These are phyloP conservation scores for Gryllus longicercus DNA, from an alignment of 2,888 invertebrate species.

Conservation along the genomic window DNA sequence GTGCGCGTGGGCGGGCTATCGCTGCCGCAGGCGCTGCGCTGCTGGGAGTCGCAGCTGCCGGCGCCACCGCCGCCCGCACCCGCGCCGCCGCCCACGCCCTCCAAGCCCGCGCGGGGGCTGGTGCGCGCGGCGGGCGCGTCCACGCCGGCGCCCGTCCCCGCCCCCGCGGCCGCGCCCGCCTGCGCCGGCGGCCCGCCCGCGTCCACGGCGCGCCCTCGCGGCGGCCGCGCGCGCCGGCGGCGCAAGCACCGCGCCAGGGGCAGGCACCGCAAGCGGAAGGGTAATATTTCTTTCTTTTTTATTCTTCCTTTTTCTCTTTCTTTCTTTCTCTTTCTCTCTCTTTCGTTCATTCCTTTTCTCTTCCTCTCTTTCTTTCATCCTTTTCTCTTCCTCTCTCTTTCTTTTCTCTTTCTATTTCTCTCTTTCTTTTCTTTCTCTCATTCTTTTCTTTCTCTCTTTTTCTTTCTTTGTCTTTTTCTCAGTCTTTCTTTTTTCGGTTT, in stretches of 20 bases:
- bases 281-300: background rate
- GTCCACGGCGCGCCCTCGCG: background rate
- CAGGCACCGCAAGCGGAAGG: background rate
- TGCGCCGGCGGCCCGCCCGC: background rate
- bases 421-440: no score
- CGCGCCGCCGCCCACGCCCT: conserved; percentile 66
- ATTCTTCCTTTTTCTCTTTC: no score
- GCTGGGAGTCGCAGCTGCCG: conserved; percentile 80
- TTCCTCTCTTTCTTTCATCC: no score
- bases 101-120: background rate
- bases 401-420: no score
- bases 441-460: no score
- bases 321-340: no score
- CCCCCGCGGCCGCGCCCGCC: background rate
- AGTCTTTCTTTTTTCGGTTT: no score
- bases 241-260: background rate
- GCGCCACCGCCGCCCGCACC: conserved; percentile 86
- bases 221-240: background rate
- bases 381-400: no score
- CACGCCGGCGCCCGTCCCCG: background rate
- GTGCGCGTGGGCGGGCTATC: conserved; percentile 82
- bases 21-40: conserved; percentile 77
- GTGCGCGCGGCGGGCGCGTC: background rate
- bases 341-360: no score
- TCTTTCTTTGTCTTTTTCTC: no score